phyloP scores from a whole-genome alignment of 2,113 vertebrate genomes.

The Sclerurus mexicanus region DNA sequence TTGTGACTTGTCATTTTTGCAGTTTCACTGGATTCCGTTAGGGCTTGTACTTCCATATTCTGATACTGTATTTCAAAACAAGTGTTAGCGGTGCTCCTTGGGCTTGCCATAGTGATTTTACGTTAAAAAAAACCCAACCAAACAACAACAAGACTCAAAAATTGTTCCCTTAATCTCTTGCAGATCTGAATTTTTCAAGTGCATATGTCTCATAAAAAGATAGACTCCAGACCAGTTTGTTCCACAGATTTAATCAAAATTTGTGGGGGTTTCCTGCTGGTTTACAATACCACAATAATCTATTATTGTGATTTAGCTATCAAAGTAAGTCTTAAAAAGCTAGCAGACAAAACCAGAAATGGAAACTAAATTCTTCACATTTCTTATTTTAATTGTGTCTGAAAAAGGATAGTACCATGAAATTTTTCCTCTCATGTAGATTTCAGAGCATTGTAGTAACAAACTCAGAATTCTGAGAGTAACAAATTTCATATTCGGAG shows the following conservation, averaged over 20 bases:
- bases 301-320: background rate
- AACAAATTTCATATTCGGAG: background rate
- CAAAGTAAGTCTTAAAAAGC: background rate
- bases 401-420: background rate
- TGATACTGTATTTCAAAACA: background rate
- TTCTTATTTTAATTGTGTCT: background rate
- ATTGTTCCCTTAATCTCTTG: background rate
- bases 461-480: background rate
- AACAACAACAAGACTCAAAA: background rate
- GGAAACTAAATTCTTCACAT: background rate
- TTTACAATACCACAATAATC: background rate
- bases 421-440: background rate
- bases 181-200: background rate
- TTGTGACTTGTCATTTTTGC: background rate
- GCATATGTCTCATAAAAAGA: background rate
- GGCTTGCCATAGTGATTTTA: background rate
- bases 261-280: background rate
- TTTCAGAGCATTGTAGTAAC: background rate
- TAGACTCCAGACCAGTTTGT: background rate
- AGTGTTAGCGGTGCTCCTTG: background rate
- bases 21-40: background rate
- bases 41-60: background rate
- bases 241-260: background rate
- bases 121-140: background rate
- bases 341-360: background rate